Base-by-base conservation (phyloP, 2,797 vertebrate species). In the Tarsius wallacei region DNA sequence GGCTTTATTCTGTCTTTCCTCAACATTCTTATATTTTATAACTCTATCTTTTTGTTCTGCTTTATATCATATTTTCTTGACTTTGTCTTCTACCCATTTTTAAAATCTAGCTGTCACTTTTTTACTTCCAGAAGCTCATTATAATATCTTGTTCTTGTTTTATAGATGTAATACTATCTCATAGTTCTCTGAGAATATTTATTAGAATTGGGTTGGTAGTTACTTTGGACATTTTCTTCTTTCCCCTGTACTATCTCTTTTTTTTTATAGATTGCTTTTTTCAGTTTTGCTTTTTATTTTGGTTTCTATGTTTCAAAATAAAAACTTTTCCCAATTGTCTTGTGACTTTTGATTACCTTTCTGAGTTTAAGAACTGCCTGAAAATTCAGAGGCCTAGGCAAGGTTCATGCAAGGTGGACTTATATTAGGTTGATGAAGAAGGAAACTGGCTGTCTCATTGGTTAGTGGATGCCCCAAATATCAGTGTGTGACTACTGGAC, bases 101-200 rank as follows among this genome's bases (percentile, higher is more conserved):
- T 77, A 4, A 76, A 89, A 42, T 80, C 31, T 61, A 64, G 31
- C 14, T 10, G 3, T 33, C 1, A 8, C 42, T 42, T 64, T 64
- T 86, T 93, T 83, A 87, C 31, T 89, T 71, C 74, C n/a, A 70
- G 47, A 47, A 82, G 4, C 61, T 87, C 24, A 88, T 86, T 59
- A n/a, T 31, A 68, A 10, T 61, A 28, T n/a, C 28, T 68, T 16
- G 24, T 53, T 86, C 59, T 78, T 92, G 11, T 78, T 87, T 90
- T 68, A 68, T 61, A 74, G 42, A 73, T 84, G 31, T 1, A 19
- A 61, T 51, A 49, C 14, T 14, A 51, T 31, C 31, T 93, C 11
- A 19, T n/a, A 74, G 24, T 7, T 87, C 17, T 91, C 55, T 66
- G 14, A 76, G 28, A 73, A 86, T 76, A 82, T 49, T 36, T 74